Conservation (phyloP, 2,113 vertebrate species). For the Limnothrissa miodon region DNA sequence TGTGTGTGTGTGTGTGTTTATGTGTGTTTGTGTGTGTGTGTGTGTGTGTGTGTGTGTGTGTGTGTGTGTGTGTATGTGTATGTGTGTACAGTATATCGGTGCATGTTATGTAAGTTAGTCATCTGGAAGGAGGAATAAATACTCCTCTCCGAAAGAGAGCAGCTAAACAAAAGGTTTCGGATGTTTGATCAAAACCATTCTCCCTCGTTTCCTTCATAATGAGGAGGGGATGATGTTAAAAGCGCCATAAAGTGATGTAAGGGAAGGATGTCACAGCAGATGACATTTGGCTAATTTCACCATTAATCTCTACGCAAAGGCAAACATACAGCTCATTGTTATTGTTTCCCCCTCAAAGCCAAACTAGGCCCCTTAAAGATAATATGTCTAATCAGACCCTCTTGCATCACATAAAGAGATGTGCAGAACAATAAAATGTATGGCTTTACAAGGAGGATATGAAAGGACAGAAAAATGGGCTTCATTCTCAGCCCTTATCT, state of each 20-base stretch:
- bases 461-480: not conserved
- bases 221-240: slow-evolving; percentile 28
- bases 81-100: slow-evolving; percentile 41
- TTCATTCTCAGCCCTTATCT: not conserved
- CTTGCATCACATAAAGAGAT: not conserved
- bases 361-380: not conserved
- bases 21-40: not conserved
- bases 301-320: slow-evolving; percentile 13
- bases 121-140: slow-evolving; percentile 45
- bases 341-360: not conserved
- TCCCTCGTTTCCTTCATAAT: slow-evolving; percentile 27
- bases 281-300: slow-evolving; percentile 19
- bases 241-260: slow-evolving; percentile 26
- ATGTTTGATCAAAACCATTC: slow-evolving; percentile 39
- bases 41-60: not conserved
- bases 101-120: slow-evolving; percentile 48
- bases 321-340: slow-evolving; percentile 17
- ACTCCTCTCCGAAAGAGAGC: slow-evolving; percentile 31
- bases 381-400: not conserved
- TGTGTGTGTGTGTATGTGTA: not conserved
- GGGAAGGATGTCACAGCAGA: not conserved
- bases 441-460: not conserved
- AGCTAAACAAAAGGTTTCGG: not conserved
- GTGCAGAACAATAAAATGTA: not conserved
- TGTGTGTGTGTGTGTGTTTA: not conserved